Evolutionary conservation across 2,888 invertebrate genomes (phyloP).

Genomic region (Amblyteles armatorius): DNA sequence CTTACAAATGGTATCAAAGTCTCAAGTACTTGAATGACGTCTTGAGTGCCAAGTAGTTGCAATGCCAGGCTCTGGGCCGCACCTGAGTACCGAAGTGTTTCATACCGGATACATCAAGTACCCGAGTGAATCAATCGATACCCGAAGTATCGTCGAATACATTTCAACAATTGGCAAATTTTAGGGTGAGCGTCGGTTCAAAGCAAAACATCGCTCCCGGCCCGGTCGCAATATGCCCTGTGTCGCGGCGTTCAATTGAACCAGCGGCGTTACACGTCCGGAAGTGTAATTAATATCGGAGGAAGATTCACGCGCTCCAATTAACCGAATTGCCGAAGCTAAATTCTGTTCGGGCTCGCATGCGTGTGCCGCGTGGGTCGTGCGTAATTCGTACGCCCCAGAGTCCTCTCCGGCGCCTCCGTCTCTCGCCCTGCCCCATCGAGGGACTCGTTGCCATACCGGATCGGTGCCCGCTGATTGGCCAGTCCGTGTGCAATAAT

Average conservation of each 20-base stretch:
- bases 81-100: too few species aligned
- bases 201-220: constrained; percentile 12
- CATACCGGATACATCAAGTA: too few species aligned
- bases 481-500: constrained; percentile 26
- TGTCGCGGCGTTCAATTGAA: constrained; percentile 49
- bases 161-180: not conserved
- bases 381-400: constrained; percentile 2
- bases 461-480: constrained; percentile 32
- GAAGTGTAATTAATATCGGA: constrained; percentile 68
- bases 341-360: constrained; percentile 38
- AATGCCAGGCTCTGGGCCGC: too few species aligned
- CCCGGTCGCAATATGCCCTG: constrained; percentile 7
- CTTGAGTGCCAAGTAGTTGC: too few species aligned
- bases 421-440: not conserved
- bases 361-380: not conserved
- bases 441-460: not conserved
- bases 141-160: not conserved
- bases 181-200: not conserved
- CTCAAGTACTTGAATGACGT: too few species aligned
- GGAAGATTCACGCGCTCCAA: constrained; percentile 65
- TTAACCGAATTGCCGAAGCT: constrained; percentile 65
- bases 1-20: too few species aligned
- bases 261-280: constrained; percentile 14
- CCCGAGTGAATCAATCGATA: too few species aligned
- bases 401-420: not conserved